Percentiles rank a stretch among this genome's conserved stretches.
Conservation (phyloP, 2,888 invertebrate species). For the Cordilura impudica region DNA sequence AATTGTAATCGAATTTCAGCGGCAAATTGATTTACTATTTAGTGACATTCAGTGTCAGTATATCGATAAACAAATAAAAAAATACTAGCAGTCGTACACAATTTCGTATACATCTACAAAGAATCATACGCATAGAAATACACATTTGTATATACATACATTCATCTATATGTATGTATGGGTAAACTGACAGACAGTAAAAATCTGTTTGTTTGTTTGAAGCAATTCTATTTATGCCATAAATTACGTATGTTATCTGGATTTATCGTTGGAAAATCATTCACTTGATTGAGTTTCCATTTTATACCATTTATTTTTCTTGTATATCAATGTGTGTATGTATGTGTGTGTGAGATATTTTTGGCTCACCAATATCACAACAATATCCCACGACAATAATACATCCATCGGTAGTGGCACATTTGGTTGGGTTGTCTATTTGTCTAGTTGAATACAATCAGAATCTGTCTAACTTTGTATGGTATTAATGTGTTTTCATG, state of each 20-base stretch:
- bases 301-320: conserved; percentile 45
- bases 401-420: neutral
- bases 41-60: conserved; percentile 58
- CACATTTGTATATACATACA: neutral
- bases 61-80: conserved; percentile 36
- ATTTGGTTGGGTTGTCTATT: conserved; percentile 31
- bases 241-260: conserved; percentile 64
- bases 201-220: conserved; percentile 53
- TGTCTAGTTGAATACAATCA: conserved; percentile 13
- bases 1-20: conserved; percentile 58
- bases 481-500: neutral
- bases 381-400: neutral
- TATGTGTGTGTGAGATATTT: neutral
- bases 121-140: neutral
- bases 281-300: conserved; percentile 64
- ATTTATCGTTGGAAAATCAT: conserved; percentile 64
- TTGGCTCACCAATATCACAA: conserved; percentile 21
- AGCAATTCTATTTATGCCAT: conserved; percentile 61
- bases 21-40: conserved; percentile 60
- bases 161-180: neutral
- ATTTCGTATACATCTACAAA: neutral
- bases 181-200: conserved; percentile 45
- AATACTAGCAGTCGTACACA: neutral
- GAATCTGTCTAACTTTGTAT: conserved; percentile 32
- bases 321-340: neutral